Base-by-base conservation (phyloP, 2,888 invertebrate species). In the Pemphredon lugubris region DNA sequence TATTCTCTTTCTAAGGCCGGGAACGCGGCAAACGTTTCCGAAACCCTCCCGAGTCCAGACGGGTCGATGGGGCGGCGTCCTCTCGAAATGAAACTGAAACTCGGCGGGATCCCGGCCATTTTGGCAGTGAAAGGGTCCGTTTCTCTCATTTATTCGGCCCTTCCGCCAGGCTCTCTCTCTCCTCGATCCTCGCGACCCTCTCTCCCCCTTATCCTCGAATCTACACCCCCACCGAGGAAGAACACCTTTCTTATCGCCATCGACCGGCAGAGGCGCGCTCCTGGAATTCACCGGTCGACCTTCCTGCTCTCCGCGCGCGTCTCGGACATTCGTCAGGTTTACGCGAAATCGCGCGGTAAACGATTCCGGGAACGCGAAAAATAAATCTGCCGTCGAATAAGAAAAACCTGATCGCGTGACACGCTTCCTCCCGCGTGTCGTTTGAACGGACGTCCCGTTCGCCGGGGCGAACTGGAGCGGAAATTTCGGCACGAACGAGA, bases 51-150 rank as follows among this genome's bases (percentile, higher is more conserved):
- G 45, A 54, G 63, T 50, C 59, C 59, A 69, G 72, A 69, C 72
- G 69, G 72, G 69, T 73, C 72, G 69, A 69, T 64, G 72, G 50
- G 59, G 45, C 67, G 67, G 34, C 61, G 71, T 57, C 39, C 61
- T 61, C 57, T 47, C 51, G 44, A 67, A 71, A 71, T 71, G 71
- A 67, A 71, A 71, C 71, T 58, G 70, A 70, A 70, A 70, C 65
- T 60, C 70, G 37, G 34, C 51, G 47, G 39, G 14, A 53, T 67
- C 59, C 34, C 61, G 51, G 55, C 57, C 67, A 58, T 71, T 71
- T 71, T 63, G 48, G 39, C 50, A 32, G 68, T 26, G 45, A 68
- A 58, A 64, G 45, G 64, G 39, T 54, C 58, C 34, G 18, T 30
- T 55, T 26, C 39, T 23, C 40, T n/a, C 45, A 23, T 54, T 53